Evolutionary conservation across 2,113 vertebrate genomes (phyloP), one percentile per base, ranked within the genome.

Genomic region (Pholis gunnellus): DNA sequence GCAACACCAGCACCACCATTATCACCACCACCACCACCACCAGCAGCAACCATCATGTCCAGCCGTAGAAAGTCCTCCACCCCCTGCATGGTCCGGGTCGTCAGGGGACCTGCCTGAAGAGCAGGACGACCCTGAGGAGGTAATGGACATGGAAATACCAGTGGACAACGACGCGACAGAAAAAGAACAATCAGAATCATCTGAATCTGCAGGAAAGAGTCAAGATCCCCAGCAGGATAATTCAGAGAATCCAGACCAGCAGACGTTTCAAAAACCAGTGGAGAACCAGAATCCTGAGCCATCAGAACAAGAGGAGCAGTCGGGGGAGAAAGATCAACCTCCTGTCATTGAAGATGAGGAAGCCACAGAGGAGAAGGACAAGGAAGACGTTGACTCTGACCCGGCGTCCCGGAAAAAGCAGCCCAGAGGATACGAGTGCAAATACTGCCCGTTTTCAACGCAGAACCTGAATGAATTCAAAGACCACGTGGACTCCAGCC

Each of bases 41-140:
- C 75, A 77, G 65, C 84, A 74, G 70, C 75, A 79, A 65, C 57
- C 72, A 74, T 75, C 83, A 99, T 99, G 98, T 97, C 98, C 38
- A 97, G 97, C 90, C 97, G 97, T 84, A 96, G 98, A 36, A 99
- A 98, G 87, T 98, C 97, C 4, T 97, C 97, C 1, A 97, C 94
- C 44, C 97, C 98, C 0, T 98, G 97, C 89, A 97, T 98, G 97
- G 96, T 99, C 18, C 95, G 96, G 79, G 92, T 96, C 50, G 77
- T 95, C 59, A 91, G 91, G 91, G 0, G 94, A 97, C 81, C 85
- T 95, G 0, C 87, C 81, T 2, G 0, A 89, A 3, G 95, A 95
- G 73, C 95, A 95, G 66, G 95, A 95, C 1, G 89, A 89, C 40
- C 78, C 77, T 0, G 83, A 86, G 73, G 89, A 89, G n/a, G 48